Percentiles rank a stretch among this genome's conserved stretches.
Conservation (phyloP, 2,888 invertebrate species). For the Rhamphomyia laevipes region DNA sequence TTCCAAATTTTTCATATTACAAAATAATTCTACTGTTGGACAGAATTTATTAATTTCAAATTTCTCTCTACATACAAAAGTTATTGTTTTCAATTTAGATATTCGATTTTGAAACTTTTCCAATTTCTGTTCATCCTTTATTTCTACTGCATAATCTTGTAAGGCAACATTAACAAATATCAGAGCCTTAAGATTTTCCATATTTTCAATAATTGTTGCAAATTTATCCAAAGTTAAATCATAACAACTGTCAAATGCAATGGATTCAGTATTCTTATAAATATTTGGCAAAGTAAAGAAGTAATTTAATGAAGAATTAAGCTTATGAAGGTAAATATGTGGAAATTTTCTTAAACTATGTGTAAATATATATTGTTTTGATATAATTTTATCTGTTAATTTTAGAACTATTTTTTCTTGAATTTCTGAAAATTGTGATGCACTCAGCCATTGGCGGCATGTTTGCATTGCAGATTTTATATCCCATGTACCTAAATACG, state of each 20-base stretch:
- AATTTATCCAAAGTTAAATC: neutral
- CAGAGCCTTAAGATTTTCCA: neutral
- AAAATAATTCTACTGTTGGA: neutral
- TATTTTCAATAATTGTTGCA: neutral
- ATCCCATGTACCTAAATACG: neutral
- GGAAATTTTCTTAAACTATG: neutral
- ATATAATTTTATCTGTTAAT: neutral
- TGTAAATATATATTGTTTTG: neutral
- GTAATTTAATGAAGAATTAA: neutral
- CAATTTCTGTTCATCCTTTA: neutral
- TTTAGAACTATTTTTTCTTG: neutral
- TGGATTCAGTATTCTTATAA: neutral
- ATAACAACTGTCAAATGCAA: neutral
- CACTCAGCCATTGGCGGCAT: neutral
- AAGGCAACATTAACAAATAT: neutral
- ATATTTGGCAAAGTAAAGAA: neutral
- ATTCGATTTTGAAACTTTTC: neutral
- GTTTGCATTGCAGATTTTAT: neutral
- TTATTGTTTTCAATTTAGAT: too few species aligned
- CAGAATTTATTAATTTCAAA: neutral
- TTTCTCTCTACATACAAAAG: neutral
- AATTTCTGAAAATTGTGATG: neutral
- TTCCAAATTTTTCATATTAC: neutral
- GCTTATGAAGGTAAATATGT: neutral
- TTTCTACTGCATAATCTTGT: neutral